Base-by-base conservation (phyloP, 2,113 vertebrate genomes). In the Bungarus multicinctus region DNA sequence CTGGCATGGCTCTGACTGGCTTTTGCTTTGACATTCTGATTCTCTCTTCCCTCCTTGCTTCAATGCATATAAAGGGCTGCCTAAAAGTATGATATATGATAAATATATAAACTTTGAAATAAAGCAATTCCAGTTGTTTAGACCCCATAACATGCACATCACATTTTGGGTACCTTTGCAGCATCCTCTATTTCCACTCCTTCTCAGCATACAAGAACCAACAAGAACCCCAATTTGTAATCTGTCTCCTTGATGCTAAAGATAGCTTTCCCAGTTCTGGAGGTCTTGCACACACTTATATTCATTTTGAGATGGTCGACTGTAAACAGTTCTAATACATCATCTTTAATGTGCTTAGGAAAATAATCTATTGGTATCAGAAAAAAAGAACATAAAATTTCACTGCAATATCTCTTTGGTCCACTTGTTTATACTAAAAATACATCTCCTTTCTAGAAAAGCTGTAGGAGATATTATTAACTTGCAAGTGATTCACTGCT, bases 251-350 rank as follows among this genome's bases (percentile, higher is more conserved):
- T 96, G 96, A 97, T 96, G 96, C 92, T 95, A 95, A 95, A 96
- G n/a, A 91, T 94, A 93, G 94, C 95, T 85, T 92, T 93, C 69
- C 1, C 85, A 93, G 93, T 92, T 94, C 92, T 97, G 43, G 94
- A 96, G 94, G 94, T 89, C 90, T 95, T 96, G 91, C 92, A 96
- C 95, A 58, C 89, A 93, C 95, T 96, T 96, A 94, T 90, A 74
- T 95, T 95, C 94, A 95, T 95, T 97, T 96, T 94, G 47, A 94
- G 91, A 96, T 95, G 93, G 96, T 97, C 93, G 96, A 96, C 94
- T 96, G 96, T 96, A 97, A 97, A 97, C 94, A 97, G 96, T 97
- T 97, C 97, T 97, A 98, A 97, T 94, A 94, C 93, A 95, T 96
- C 94, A 95, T 96, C 95, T 96, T 97, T 97, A 98, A 97, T 97